A percentile compares a stretch with the other conserved stretches of the same genome.
These are phyloP conservation scores for Olivierus martensii DNA, from an alignment of 1,140 invertebrate species.

Conservation along the genomic window DNA sequence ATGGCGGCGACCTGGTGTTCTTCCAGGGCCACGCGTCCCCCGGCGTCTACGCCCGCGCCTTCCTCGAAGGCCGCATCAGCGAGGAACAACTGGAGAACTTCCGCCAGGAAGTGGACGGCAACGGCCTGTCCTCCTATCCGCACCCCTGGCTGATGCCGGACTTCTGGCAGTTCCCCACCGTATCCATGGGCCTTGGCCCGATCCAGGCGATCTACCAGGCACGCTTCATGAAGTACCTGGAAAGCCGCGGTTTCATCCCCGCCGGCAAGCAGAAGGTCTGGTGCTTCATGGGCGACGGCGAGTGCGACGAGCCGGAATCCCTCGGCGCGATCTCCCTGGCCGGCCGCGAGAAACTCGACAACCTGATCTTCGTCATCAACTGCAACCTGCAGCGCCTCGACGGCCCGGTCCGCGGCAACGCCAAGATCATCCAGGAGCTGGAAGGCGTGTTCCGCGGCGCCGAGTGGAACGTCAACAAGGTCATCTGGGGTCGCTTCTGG, in stretches of 20 bases:
- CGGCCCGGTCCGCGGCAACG: slow-evolving; percentile 14
- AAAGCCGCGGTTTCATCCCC: background rate
- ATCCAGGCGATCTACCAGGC: slow-evolving; percentile 10
- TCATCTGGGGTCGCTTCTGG: slow-evolving; percentile 8
- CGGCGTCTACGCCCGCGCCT: slow-evolving; percentile 1
- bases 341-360: slow-evolving; percentile 9
- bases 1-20: background rate
- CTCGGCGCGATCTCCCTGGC: slow-evolving; percentile 6
- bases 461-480: slow-evolving; percentile 15
- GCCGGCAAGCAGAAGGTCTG: slow-evolving; percentile 5
- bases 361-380: slow-evolving; percentile 12
- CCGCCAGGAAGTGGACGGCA: background rate
- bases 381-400: slow-evolving; percentile 15
- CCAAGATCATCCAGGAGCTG: slow-evolving; percentile 13
- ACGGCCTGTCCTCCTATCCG: slow-evolving; percentile 8
- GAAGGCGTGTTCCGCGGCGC: slow-evolving; percentile 11
- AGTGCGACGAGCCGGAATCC: slow-evolving; percentile 7
- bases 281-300: slow-evolving; percentile 12
- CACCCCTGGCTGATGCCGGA: slow-evolving; percentile 13
- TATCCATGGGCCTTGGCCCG: slow-evolving; percentile 14
- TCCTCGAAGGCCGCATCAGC: background rate
- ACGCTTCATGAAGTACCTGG: slow-evolving; percentile 3
- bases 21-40: background rate
- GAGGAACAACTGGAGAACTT: slow-evolving; percentile 1
- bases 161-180: slow-evolving; percentile 14